Evolutionary conservation across 2,888 invertebrate genomes (phyloP).

Genomic region (Tetropium fuscum): DNA sequence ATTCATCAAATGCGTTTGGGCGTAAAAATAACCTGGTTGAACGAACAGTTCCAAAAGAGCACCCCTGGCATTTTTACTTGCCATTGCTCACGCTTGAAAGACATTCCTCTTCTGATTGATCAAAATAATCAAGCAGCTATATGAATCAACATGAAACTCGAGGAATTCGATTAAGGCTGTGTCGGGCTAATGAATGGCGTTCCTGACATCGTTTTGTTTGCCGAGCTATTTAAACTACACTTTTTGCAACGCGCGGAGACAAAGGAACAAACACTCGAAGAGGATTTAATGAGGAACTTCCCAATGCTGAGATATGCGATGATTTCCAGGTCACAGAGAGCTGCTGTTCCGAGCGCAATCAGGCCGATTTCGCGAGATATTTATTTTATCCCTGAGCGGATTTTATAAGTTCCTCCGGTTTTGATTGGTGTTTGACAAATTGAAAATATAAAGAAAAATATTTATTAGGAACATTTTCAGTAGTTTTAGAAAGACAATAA

Average conservation of each 20-base stretch:
- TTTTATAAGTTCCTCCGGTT: too few relatives aligned
- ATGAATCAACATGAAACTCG: constrained; percentile 32
- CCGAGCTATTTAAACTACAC: constrained; percentile 1
- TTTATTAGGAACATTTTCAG: too few relatives aligned
- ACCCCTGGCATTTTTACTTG: constrained; percentile 16
- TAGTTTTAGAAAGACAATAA: too few relatives aligned
- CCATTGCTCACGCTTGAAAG: constrained; percentile 6
- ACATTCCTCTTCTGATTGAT: constrained; percentile 26
- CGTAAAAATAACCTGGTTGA: constrained; percentile 12
- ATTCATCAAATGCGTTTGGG: not conserved
- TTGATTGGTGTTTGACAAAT: too few relatives aligned
- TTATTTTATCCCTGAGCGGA: too few relatives aligned
- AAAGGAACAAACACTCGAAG: not conserved
- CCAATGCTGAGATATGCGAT: constrained; percentile 27
- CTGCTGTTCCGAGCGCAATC: constrained; percentile 17
- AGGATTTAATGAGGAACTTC: constrained; percentile 16
- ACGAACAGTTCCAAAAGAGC: constrained; percentile 2
- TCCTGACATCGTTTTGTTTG: not conserved
- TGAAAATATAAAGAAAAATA: too few relatives aligned
- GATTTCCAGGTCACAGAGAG: constrained; percentile 30
- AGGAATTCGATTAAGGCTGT: constrained; percentile 36
- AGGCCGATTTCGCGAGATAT: not conserved
- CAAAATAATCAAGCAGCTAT: constrained; percentile 27
- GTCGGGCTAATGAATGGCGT: constrained; percentile 18
- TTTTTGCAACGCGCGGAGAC: constrained; percentile 3